Conservation (phyloP, 2,888 invertebrate species). For the Ryuthela nishihirai region DNA sequence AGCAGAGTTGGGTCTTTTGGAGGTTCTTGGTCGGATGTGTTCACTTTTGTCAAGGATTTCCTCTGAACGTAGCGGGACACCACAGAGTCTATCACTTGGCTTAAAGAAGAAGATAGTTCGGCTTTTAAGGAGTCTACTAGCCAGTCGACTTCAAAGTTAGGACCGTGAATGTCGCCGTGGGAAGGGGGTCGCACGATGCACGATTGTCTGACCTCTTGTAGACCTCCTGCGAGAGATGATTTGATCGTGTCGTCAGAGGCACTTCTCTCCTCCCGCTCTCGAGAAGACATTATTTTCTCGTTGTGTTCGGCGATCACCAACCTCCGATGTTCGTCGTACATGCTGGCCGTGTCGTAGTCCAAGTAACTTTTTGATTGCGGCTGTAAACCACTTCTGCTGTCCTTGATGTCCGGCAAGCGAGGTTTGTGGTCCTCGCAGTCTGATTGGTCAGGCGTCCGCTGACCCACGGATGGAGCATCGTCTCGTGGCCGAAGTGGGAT, state of each 20-base stretch:
- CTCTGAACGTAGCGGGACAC: slow-evolving; percentile 67
- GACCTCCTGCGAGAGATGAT: not conserved
- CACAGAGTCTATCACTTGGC: slow-evolving; percentile 81
- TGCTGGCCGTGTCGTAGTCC: slow-evolving; percentile 57
- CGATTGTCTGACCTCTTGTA: slow-evolving; percentile 18
- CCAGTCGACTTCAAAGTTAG: slow-evolving; percentile 75
- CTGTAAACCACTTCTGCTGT: not conserved
- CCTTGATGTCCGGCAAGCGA: not conserved
- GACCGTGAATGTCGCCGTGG: slow-evolving; percentile 56
- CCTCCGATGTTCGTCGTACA: slow-evolving; percentile 71
- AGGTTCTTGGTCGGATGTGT: slow-evolving; percentile 2
- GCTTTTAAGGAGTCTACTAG: slow-evolving; percentile 87
- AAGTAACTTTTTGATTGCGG: not conserved
- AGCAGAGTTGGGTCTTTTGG: slow-evolving; percentile 35
- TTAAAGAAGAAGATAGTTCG: slow-evolving; percentile 79
- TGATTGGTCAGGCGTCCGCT: no score
- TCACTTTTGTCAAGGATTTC: slow-evolving; percentile 48
- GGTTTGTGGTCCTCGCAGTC: slow-evolving; percentile 24
- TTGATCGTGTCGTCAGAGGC: slow-evolving; percentile 3
- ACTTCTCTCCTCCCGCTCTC: slow-evolving; percentile 57
- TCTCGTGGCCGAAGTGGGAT: slow-evolving; percentile 9
- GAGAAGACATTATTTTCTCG: not conserved
- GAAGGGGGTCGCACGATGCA: slow-evolving; percentile 23
- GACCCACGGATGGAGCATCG: no score
- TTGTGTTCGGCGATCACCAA: slow-evolving; percentile 66